Evolutionary conservation across 2,113 vertebrate genomes (phyloP).

Genomic region (Paradoxurus hermaphroditus): DNA sequence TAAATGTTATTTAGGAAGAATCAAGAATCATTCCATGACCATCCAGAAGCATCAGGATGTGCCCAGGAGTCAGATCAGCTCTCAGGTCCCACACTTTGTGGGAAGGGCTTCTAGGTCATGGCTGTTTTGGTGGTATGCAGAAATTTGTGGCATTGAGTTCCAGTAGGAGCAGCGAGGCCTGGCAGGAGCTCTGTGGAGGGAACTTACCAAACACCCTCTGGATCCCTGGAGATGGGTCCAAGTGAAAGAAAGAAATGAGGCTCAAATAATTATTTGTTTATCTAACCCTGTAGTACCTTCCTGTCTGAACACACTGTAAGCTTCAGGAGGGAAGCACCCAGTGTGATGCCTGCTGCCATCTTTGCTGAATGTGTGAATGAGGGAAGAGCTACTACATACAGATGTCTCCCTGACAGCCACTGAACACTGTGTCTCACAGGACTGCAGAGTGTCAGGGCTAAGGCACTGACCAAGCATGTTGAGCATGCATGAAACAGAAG

Average conservation of each 20-base stretch:
- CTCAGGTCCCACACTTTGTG: too few relatives aligned
- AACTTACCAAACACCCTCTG: background rate
- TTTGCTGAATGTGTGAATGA: background rate
- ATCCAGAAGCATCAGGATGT: background rate
- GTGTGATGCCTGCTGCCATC: rapidly evolving
- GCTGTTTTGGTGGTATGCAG: background rate
- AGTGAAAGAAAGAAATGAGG: background rate
- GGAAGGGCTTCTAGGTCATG: background rate
- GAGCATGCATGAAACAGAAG: too few relatives aligned
- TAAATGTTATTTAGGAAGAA: background rate
- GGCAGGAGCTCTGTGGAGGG: background rate
- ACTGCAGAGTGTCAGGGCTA: background rate
- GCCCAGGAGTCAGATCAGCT: background rate
- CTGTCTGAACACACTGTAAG: background rate
- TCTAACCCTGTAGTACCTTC: too few relatives aligned
- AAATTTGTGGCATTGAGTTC: background rate
- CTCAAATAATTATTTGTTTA: background rate
- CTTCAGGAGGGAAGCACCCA: background rate
- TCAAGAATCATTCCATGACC: background rate
- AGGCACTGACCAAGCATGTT: rapidly evolving
- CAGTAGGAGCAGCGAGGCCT: background rate
- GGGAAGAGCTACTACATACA: too few relatives aligned
- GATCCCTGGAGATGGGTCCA: background rate
- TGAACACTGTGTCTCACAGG: rapidly evolving
- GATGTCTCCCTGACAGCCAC: background rate